Base-by-base conservation (phyloP, 1,140 invertebrate species). In the Uloborus diversus region DNA sequence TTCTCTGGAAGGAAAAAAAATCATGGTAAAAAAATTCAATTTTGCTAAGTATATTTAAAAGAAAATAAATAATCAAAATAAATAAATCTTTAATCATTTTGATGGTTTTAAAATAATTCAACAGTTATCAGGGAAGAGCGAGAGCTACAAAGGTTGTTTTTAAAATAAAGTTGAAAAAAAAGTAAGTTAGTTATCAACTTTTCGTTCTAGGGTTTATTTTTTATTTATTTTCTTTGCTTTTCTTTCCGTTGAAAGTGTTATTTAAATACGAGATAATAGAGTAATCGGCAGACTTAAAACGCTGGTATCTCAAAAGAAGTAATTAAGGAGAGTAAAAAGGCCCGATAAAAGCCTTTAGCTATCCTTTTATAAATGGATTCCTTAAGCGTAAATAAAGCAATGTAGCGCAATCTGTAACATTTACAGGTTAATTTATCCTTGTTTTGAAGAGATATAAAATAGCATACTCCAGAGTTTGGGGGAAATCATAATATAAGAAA, bases 371-470 rank as follows among this genome's bases (percentile, higher is more conserved):
- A 75, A 75, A 75, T 75, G 59, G 61, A 51, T 64, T 64, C 42
- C 4, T 20, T 30, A 32, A 49, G 59, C 59, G 42, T 75, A 75
- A 75, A 75, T 64, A 75, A 75, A 75, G 71, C 57, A 64, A 47
- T 61, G 57, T 53, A 51, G 71, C 71, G 42, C 71, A 75, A 75
- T 75, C 71, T 64, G 42, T 53, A 64, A 62, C 57, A 64, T 75
- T 64, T 75, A 51, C 71, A 75, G 71, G 71, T 75, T 75, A 75
- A 75, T 75, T 75, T 75, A 75, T 75, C 71, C 71, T 75, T 75
- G 59, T 75, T 71, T 75, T 27, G 33, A 20, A 53, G 57, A n/a
- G n/a, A n/a, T n/a, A n/a, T n/a, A n/a, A n/a, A 20, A 75, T 61
- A 71, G 28, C 56, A n/a, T 17, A 9, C 9, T 37, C 14, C 56